Percentiles rank a stretch among this genome's conserved stretches.
These are phyloP conservation scores for Oxyteleia sp. DNA, from an alignment of 2,888 invertebrate genomes.

Conservation along the genomic window DNA sequence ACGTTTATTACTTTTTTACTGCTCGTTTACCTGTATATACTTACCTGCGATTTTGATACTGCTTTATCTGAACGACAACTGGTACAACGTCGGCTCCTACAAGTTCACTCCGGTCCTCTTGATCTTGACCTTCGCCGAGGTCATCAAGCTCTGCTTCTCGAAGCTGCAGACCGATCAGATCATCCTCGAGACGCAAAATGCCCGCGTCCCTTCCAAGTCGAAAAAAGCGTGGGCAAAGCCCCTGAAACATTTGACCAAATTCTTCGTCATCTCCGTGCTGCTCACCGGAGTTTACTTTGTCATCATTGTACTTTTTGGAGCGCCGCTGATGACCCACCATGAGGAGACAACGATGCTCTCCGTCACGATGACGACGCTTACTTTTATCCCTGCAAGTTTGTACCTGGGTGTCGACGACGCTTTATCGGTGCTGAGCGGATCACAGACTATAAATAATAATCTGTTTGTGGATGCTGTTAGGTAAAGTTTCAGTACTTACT, in stretches of 20 bases:
- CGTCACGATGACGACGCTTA: constrained; percentile 89
- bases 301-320: no score
- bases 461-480: constrained; percentile 88
- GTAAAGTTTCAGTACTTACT: no score
- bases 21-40: constrained; percentile 90
- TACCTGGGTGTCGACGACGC: constrained; percentile 90
- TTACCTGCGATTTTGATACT: constrained; percentile 89
- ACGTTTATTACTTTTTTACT: constrained; percentile 87
- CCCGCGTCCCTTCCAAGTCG: constrained; percentile 84
- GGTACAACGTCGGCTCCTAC: constrained; percentile 90
- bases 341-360: constrained; percentile 92
- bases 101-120: constrained; percentile 86
- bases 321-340: no score
- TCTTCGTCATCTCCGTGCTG: constrained; percentile 87
- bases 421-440: constrained; percentile 89
- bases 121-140: constrained; percentile 88
- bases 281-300: constrained; percentile 89
- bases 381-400: constrained; percentile 90
- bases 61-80: constrained; percentile 89
- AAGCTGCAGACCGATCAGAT: constrained; percentile 79
- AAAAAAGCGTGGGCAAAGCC: constrained; percentile 87
- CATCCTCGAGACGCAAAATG: constrained; percentile 82
- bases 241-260: constrained; percentile 89
- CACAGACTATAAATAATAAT: constrained; percentile 87
- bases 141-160: constrained; percentile 88